These are phyloP conservation scores for Tribolium madens DNA, from an alignment of 1,140 invertebrate species.

Conservation along the genomic window DNA sequence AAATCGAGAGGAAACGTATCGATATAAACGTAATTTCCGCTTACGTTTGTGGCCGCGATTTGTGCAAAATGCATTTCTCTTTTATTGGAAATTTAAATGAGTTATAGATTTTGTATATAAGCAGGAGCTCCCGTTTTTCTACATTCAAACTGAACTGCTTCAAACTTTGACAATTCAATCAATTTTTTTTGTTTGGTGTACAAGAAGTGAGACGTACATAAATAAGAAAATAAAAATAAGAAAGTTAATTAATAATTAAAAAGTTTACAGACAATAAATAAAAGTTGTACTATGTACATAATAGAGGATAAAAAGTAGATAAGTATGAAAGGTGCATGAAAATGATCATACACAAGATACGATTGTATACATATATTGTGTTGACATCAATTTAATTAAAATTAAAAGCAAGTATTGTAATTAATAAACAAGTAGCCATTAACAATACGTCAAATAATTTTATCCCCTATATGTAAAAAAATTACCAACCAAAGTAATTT, in stretches of 20 bases:
- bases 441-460: no score
- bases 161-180: constrained; percentile 32
- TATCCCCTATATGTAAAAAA: no score
- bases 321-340: background rate
- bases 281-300: background rate
- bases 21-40: constrained; percentile 32
- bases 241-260: constrained; percentile 21
- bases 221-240: constrained; percentile 15
- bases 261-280: constrained; percentile 6
- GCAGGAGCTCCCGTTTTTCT: background rate
- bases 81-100: constrained; percentile 27
- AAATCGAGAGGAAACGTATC: constrained; percentile 1
- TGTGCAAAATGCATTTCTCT: background rate
- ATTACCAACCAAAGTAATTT: no score
- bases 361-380: no score
- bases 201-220: background rate
- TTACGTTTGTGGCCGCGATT: background rate
- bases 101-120: background rate
- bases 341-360: background rate
- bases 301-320: constrained; percentile 8
- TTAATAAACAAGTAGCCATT: no score
- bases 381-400: no score
- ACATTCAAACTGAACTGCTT: background rate
- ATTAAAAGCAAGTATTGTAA: no score
- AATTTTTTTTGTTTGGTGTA: background rate